These are phyloP conservation scores for Drosophila tani DNA, from an alignment of 1,140 invertebrate species.

Conservation along the genomic window DNA sequence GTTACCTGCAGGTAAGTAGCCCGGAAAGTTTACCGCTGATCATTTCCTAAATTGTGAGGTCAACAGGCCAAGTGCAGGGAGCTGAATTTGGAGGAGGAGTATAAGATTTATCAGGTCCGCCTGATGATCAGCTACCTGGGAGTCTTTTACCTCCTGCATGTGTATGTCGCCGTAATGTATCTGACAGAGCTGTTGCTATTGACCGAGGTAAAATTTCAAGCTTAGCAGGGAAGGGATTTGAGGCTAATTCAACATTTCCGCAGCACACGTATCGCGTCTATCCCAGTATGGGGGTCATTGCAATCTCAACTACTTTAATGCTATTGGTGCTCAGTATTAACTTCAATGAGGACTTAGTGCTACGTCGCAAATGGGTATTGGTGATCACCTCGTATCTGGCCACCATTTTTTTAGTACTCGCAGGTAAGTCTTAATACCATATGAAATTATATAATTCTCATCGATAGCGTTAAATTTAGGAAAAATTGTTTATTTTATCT, in stretches of 20 bases:
- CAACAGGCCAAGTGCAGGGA: slow-evolving; percentile 44
- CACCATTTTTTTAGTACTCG: slow-evolving; percentile 36
- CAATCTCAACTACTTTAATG: slow-evolving; percentile 54
- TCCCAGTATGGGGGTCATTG: neutral
- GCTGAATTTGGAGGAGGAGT: slow-evolving; percentile 47
- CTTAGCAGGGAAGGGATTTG: fast-evolving
- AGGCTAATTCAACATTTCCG: neutral
- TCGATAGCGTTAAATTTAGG: too few relatives aligned
- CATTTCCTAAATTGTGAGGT: neutral
- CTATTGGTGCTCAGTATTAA: slow-evolving; percentile 83
- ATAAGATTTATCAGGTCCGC: slow-evolving; percentile 35
- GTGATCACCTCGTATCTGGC: slow-evolving; percentile 85
- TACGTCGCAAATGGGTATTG: slow-evolving; percentile 82
- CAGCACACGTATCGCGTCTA: slow-evolving; percentile 14
- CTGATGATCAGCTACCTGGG: slow-evolving; percentile 32
- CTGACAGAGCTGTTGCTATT: neutral
- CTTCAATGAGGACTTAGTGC: slow-evolving; percentile 84
- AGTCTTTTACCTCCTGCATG: slow-evolving; percentile 37
- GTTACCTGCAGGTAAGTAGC: slow-evolving; percentile 40
- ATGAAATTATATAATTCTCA: too few relatives aligned
- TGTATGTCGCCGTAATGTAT: neutral
- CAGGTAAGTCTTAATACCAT: slow-evolving; percentile 44
- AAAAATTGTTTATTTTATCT: too few relatives aligned
- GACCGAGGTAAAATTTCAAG: slow-evolving; percentile 5
- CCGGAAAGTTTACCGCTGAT: fast-evolving